phyloP scores from a whole-genome alignment of 2,797 vertebrate genomes.

The Danio albolineatus region DNA sequence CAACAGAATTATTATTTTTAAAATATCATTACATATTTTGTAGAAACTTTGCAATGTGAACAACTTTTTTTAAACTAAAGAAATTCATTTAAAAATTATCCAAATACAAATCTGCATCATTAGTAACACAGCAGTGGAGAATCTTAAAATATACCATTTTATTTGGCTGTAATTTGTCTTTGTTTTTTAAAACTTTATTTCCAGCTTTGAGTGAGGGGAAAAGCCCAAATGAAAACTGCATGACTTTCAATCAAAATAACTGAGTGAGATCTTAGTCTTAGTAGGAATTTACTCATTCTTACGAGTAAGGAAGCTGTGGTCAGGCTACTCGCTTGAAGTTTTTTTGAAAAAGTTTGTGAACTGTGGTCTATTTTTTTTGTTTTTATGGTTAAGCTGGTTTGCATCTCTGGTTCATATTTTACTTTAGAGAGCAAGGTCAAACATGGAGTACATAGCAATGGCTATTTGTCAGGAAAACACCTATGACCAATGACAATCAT shows the following conservation, averaged over 20 bases:
- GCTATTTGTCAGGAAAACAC: neutral
- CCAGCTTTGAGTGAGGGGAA: neutral
- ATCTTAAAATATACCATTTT: no score
- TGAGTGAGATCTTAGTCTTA: neutral
- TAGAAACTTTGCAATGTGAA: no score
- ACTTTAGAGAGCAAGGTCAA: neutral
- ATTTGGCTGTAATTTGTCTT: no score
- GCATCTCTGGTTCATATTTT: neutral
- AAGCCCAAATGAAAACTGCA: neutral
- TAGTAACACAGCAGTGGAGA: no score
- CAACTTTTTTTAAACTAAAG: no score
- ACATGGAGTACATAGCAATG: neutral
- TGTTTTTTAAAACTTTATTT: no score
- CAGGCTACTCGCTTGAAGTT: no score
- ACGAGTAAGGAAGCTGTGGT: slow-evolving; percentile 6
- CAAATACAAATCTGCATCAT: no score
- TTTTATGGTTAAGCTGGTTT: neutral
- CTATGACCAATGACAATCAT: neutral
- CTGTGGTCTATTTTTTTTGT: no score
- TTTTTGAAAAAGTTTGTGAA: neutral
- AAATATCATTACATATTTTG: no score
- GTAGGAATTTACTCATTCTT: neutral
- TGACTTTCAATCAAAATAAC: neutral
- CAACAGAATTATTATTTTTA: no score
- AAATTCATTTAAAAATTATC: no score